Evolutionary conservation across 2,113 vertebrate genomes (phyloP).

Genomic region (Pipa parva): DNA sequence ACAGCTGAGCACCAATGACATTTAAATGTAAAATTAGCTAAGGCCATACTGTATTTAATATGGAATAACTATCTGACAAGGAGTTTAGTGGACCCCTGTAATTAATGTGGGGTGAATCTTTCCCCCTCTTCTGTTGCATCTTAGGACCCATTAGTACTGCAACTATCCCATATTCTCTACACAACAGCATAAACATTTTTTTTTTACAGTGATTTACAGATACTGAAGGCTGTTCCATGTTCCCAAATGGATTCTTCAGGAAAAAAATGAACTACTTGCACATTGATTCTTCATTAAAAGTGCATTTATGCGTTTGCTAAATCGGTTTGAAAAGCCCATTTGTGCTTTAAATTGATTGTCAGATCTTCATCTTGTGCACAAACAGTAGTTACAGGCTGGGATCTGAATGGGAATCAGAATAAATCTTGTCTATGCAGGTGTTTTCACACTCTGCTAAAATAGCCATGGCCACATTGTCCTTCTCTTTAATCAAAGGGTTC

Average conservation of each 20-base stretch:
- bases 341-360: constrained; percentile 66
- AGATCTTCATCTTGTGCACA: constrained; percentile 62
- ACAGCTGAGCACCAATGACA: too few species aligned
- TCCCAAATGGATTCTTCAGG: constrained; percentile 65
- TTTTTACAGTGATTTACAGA: constrained; percentile 64
- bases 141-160: too few species aligned
- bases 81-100: too few species aligned
- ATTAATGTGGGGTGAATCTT: too few species aligned
- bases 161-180: too few species aligned
- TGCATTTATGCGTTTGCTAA: constrained; percentile 75
- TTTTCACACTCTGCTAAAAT: too few species aligned
- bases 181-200: neutral
- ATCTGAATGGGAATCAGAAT: constrained; percentile 12
- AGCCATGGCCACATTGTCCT: too few species aligned
- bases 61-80: too few species aligned
- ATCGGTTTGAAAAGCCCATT: constrained; percentile 70
- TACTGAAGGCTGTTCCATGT: constrained; percentile 64
- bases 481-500: too few species aligned
- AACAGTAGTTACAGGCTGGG: constrained; percentile 62
- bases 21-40: too few species aligned
- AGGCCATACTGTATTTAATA: too few species aligned
- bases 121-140: too few species aligned
- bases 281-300: constrained; percentile 79
- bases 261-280: constrained; percentile 70
- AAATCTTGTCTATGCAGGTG: constrained; percentile 30